Conservation (phyloP, 2,888 invertebrate genomes). For the Ophioninae sp. region DNA sequence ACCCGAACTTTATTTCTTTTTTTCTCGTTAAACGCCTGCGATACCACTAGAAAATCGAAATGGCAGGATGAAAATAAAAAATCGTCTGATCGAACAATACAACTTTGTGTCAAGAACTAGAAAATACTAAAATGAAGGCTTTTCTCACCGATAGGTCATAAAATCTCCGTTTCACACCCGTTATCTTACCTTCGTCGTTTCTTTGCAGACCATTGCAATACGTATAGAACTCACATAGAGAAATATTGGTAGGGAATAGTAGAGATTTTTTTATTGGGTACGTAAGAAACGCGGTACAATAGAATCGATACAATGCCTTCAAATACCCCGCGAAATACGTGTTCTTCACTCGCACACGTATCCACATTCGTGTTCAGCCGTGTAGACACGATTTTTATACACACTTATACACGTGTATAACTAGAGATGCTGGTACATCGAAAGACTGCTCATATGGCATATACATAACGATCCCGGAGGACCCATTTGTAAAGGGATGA, state of each 20-base stretch:
- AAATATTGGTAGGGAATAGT: constrained; percentile 40
- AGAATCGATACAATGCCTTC: constrained; percentile 48
- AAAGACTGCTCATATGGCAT: neutral
- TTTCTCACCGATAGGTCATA: neutral
- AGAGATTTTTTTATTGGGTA: constrained; percentile 31
- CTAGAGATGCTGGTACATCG: neutral
- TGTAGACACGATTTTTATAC: neutral
- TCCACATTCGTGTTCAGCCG: neutral
- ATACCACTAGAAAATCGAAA: neutral
- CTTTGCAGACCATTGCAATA: constrained; percentile 2
- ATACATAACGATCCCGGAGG: constrained; percentile 34
- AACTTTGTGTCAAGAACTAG: neutral
- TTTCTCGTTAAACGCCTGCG: neutral
- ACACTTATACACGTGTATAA: neutral
- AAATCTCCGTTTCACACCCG: constrained; percentile 26
- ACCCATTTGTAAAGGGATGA: constrained; percentile 25
- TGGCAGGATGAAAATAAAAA: neutral
- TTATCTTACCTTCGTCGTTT: constrained; percentile 9
- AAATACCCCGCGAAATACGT: constrained; percentile 29
- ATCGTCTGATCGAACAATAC: neutral
- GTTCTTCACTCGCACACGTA: constrained; percentile 17
- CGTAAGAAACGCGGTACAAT: constrained; percentile 10
- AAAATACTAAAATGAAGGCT: constrained; percentile 8
- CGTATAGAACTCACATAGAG: constrained; percentile 19
- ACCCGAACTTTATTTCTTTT: neutral